phyloP scores from a whole-genome alignment of 2,797 vertebrate species.

The Salmo trutta region DNA sequence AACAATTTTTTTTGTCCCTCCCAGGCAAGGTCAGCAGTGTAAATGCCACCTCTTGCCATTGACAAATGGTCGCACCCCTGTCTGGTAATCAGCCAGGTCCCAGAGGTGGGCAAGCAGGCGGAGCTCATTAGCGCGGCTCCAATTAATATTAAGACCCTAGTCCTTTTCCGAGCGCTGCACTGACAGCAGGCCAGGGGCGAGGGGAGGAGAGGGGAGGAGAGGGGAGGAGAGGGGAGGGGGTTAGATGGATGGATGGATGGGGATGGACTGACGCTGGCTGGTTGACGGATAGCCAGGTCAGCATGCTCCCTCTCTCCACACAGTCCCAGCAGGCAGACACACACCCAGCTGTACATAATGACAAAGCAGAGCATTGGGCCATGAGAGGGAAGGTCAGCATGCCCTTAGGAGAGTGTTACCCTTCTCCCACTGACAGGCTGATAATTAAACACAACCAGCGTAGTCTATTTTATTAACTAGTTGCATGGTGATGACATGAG shows the following conservation, averaged over 20 bases:
- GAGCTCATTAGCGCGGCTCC: constrained; percentile 73
- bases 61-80: constrained; percentile 69
- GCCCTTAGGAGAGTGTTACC: constrained; percentile 23
- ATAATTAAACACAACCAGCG: constrained; percentile 60
- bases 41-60: constrained; percentile 74
- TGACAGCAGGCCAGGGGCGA: constrained; percentile 36
- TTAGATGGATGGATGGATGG: constrained; percentile 5
- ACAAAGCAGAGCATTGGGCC: constrained; percentile 32
- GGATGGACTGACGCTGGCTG: constrained; percentile 48
- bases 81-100: constrained; percentile 76
- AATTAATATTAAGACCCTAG: constrained; percentile 72
- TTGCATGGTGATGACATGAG: constrained; percentile 10
- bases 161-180: constrained; percentile 59
- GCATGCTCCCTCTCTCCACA: constrained; percentile 43
- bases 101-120: constrained; percentile 74
- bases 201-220: not conserved
- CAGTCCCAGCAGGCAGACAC: not conserved
- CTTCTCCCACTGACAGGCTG: constrained; percentile 42
- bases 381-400: constrained; percentile 41
- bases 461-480: constrained; percentile 17
- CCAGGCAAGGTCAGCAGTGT: constrained; percentile 70
- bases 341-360: constrained; percentile 36
- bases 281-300: constrained; percentile 72
- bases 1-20: constrained; percentile 29
- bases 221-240: not conserved